Conservation (phyloP, 2,113 vertebrate species). For the Antennarius striatus region DNA sequence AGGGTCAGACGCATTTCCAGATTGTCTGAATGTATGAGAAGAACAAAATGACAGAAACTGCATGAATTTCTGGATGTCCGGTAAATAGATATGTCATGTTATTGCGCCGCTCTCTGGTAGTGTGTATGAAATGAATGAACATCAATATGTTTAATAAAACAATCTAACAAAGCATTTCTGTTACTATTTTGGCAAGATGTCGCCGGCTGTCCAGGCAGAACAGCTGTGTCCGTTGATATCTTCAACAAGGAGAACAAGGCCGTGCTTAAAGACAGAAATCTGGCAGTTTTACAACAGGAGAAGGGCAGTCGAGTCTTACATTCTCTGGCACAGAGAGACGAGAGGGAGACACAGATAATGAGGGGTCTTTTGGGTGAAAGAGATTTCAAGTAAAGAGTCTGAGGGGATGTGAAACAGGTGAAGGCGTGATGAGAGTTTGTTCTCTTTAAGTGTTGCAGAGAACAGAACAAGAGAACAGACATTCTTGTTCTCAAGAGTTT, state of each 20-base stretch:
- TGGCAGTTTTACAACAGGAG: constrained; percentile 62
- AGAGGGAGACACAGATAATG: constrained; percentile 18
- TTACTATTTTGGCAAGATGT: constrained; percentile 62
- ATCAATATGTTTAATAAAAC: constrained; percentile 32
- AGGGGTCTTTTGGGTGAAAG: constrained; percentile 2
- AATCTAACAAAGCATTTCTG: constrained; percentile 49
- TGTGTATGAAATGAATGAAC: constrained; percentile 8
- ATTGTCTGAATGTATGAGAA: constrained; percentile 1
- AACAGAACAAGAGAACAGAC: constrained; percentile 25
- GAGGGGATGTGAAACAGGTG: neutral
- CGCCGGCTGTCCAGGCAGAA: constrained; percentile 38
- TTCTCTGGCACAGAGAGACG: constrained; percentile 34
- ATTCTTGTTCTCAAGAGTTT: constrained; percentile 66
- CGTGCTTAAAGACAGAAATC: constrained; percentile 45
- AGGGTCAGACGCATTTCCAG: constrained; percentile 23
- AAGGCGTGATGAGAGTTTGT: neutral
- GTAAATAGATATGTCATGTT: neutral
- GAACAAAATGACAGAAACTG: constrained; percentile 7
- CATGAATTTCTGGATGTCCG: neutral
- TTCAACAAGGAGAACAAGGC: constrained; percentile 47
- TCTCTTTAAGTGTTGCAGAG: neutral
- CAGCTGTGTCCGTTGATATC: constrained; percentile 68
- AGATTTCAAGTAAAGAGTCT: constrained; percentile 8
- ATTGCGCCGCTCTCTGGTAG: constrained; percentile 1
- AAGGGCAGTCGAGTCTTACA: constrained; percentile 51